Conservation (phyloP, 2,113 vertebrate species). For the Serilophus lunatus region DNA sequence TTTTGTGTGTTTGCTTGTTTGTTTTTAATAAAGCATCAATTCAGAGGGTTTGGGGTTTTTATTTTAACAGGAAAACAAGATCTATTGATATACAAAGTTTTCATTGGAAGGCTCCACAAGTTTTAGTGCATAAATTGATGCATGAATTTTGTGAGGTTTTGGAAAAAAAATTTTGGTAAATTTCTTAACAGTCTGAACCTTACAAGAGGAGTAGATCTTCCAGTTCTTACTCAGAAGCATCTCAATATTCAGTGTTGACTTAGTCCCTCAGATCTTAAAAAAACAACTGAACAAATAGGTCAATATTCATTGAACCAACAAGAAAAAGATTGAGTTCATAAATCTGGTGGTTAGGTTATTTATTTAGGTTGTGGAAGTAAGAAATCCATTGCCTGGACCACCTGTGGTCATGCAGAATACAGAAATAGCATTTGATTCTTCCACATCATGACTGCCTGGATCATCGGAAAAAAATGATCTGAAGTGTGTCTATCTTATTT, state of each 20-base stretch:
- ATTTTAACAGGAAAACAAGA: not conserved
- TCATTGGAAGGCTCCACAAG: not conserved
- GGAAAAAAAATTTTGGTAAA: not conserved
- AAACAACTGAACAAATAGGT: not conserved
- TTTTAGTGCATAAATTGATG: no score
- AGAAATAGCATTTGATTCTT: not conserved
- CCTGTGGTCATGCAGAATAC: accelerated
- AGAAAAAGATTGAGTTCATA: not conserved
- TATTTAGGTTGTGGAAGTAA: not conserved
- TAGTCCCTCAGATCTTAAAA: not conserved
- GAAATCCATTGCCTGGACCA: not conserved
- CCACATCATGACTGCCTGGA: no score
- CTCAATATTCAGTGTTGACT: not conserved
- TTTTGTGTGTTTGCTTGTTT: not conserved
- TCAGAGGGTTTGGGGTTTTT: accelerated
- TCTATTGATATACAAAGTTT: not conserved
- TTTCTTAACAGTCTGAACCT: not conserved
- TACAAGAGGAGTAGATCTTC: not conserved
- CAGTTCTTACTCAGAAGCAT: not conserved
- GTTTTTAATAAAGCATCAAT: not conserved
- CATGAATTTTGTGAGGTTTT: not conserved
- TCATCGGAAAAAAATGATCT: not conserved
- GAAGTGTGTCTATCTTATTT: not conserved
- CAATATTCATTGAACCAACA: not conserved
- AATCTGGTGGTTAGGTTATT: not conserved